Evolutionary conservation across 1,140 invertebrate genomes (phyloP).

Genomic region (Ceratoteleas bidentatus): DNA sequence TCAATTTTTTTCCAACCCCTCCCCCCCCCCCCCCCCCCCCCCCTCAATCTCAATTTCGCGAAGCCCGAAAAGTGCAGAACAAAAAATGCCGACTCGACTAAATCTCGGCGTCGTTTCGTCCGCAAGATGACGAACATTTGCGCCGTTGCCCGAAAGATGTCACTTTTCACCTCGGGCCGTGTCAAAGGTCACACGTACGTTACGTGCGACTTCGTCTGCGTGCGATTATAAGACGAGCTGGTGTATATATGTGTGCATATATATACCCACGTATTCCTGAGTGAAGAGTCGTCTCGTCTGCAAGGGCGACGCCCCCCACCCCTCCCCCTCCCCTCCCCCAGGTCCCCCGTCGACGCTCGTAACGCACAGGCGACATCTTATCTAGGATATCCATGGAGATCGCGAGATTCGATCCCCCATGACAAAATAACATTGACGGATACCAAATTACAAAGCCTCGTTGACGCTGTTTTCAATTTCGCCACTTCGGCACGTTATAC

Average conservation of each 20-base stretch:
- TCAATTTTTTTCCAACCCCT: not conserved
- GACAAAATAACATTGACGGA: constrained; percentile 51
- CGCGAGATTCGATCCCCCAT: constrained; percentile 54
- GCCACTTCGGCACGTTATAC: constrained; percentile 43
- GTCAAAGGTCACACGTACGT: constrained; percentile 51
- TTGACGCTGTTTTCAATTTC: constrained; percentile 47
- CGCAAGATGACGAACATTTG: constrained; percentile 37
- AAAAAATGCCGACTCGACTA: constrained; percentile 30
- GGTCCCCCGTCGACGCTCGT: constrained; percentile 8
- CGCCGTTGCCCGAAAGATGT: constrained; percentile 58
- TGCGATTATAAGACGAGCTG: not conserved
- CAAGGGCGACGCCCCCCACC: constrained; percentile 28
- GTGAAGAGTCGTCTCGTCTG: constrained; percentile 47
- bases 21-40: not conserved
- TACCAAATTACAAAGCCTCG: constrained; percentile 49
- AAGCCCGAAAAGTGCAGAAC: constrained; percentile 11
- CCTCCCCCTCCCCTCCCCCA: constrained; percentile 8
- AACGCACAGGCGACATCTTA: constrained; percentile 61
- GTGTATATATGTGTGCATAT: constrained; percentile 18
- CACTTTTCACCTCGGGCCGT: constrained; percentile 54
- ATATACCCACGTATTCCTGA: too few species aligned
- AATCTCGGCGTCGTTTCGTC: constrained; percentile 28
- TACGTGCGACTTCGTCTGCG: not conserved
- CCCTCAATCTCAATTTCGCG: constrained; percentile 11
- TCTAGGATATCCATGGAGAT: constrained; percentile 64